Evolutionary conservation across 30 jellyfish, hydroid and myxozoan genomes (phyloP), one percentile per base, ranked within the genome.

Genomic region (Pelagia noctiluca): DNA sequence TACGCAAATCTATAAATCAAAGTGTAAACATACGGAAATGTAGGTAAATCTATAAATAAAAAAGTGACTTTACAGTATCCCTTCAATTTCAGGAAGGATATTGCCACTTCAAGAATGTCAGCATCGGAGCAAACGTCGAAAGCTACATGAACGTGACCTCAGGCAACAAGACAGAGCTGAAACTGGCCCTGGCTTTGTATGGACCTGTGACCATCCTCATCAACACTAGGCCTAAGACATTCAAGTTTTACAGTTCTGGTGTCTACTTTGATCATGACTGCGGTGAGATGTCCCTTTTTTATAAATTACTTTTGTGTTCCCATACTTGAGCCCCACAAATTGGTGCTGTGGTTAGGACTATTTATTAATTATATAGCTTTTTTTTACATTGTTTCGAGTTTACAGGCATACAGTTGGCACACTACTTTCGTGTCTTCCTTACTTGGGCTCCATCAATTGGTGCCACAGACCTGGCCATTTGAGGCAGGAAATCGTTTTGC

Each of bases 121-220:
- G 96, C 36, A 54, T 65, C 22, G 98, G 98, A 2, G 97, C 97
- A 34, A 86, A 79, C 0, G 80, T 92, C 18, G 95, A 73, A 8
- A 82, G 92, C 70, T 92, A 92, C 52, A 86, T 76, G 87, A 92
- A 92, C 54, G 89, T 92, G 18, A 78, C 98, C 0, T 57, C 88
- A 2, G 98, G 98, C 18, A 92, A 92, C 68, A 69, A 57, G 8
- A 92, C 98, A 0, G 97, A 87, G 50, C 48, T 93, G 35, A 87
- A 87, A 38, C 72, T 83, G 21, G 98, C 98, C 13, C 67, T 93
- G 8, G 98, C 98, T 3, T 36, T 87, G 84, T 88, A 87, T 78
- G 98, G 98, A 19, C 98, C 98, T 72, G 97, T 88, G 23, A 87
- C 98, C 1, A 85, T 93, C 12, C 76, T 87, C 3, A 93, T 93